Evolutionary conservation across 2,113 vertebrate genomes (phyloP).

Genomic region (Nothocercus nigrocapillus): DNA sequence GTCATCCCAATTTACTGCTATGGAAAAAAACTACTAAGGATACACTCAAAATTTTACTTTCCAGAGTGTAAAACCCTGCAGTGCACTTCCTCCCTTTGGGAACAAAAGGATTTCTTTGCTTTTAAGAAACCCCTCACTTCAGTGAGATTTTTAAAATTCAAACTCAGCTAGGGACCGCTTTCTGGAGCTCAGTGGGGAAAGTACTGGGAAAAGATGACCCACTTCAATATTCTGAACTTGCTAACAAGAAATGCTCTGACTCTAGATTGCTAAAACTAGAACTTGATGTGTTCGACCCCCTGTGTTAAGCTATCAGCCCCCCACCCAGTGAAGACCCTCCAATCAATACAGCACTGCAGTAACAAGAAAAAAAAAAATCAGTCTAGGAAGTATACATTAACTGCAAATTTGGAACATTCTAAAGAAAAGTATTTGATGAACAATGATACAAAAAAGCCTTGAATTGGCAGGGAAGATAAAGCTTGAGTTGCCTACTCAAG

Average conservation of each 20-base stretch:
- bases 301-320: accelerated
- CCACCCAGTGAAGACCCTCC: too few relatives aligned
- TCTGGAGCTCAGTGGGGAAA: not conserved
- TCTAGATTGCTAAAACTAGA: not conserved
- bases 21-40: not conserved
- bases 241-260: not conserved
- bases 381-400: accelerated
- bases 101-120: not conserved
- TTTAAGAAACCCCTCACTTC: not conserved
- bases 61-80: not conserved
- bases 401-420: not conserved
- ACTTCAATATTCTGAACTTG: not conserved
- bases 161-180: not conserved
- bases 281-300: accelerated
- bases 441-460: not conserved
- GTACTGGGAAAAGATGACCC: not conserved
- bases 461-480: not conserved
- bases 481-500: not conserved
- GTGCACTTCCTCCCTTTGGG: not conserved
- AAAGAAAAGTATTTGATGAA: not conserved
- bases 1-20: not conserved
- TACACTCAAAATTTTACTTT: not conserved
- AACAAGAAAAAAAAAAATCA: not conserved
- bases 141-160: not conserved
- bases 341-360: accelerated